Percentiles rank a stretch among this genome's conserved stretches.
These are phyloP conservation scores for Anomalospiza imberbis DNA, from an alignment of 2,797 vertebrate species.

Conservation along the genomic window DNA sequence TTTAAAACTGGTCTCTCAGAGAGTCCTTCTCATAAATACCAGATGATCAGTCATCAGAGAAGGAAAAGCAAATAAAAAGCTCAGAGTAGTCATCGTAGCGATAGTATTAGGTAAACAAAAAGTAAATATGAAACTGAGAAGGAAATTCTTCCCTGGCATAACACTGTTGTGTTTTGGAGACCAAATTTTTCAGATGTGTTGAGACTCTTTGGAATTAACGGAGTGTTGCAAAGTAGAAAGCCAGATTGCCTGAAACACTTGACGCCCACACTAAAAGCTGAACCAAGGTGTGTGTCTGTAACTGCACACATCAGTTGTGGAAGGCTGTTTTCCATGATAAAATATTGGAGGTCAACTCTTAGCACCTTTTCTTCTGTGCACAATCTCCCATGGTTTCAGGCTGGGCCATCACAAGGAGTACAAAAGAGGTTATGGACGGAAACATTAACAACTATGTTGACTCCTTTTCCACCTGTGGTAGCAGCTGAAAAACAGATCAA, in stretches of 20 bases:
- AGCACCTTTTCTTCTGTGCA: background rate
- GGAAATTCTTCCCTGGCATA: conserved; percentile 20
- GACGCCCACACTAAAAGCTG: background rate
- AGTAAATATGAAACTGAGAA: conserved; percentile 9
- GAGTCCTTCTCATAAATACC: conserved; percentile 22
- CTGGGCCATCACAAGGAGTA: background rate
- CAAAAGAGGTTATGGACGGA: background rate
- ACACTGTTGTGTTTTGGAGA: conserved; percentile 23
- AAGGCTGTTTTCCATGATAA: background rate
- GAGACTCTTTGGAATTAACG: conserved; percentile 32
- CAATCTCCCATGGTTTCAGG: background rate
- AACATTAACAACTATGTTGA: background rate
- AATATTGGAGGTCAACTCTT: background rate
- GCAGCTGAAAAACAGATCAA: conserved; percentile 59
- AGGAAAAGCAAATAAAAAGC: background rate
- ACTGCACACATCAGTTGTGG: accelerated
- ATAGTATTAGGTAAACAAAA: conserved; percentile 31
- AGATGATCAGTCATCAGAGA: conserved; percentile 11
- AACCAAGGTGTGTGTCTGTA: background rate
- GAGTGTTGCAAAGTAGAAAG: conserved; percentile 36
- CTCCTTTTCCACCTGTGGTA: background rate
- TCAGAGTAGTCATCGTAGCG: background rate
- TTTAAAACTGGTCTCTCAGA: background rate
- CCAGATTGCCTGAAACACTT: conserved; percentile 3
- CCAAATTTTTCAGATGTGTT: conserved; percentile 7